Percentiles rank a stretch among this genome's conserved stretches.
Conservation (phyloP, 2,888 invertebrate genomes). For the Habrosyne pyritoides region DNA sequence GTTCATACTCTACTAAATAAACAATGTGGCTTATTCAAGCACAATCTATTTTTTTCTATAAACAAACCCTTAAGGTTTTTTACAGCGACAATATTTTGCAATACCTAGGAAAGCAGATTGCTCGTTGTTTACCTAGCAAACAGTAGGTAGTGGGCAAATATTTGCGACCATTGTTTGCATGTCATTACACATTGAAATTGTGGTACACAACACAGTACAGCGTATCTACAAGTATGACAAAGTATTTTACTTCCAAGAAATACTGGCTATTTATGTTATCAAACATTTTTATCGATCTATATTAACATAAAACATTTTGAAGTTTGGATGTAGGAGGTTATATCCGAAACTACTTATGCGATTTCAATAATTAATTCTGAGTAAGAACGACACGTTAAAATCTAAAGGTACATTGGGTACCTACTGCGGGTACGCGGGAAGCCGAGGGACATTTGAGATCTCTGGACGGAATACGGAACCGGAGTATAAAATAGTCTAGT, state of each 20-base stretch:
- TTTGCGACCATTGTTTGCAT: neutral
- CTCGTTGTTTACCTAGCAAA: neutral
- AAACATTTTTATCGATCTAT: no score
- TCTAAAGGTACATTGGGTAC: no score
- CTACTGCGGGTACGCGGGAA: no score
- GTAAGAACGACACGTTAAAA: no score
- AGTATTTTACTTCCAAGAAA: neutral
- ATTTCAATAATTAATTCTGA: no score
- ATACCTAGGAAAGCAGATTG: neutral
- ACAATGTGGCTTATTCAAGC: neutral
- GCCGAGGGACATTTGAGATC: no score
- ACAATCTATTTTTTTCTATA: neutral
- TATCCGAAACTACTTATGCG: no score
- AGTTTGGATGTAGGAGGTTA: no score
- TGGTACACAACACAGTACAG: neutral
- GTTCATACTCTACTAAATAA: neutral
- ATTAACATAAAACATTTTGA: no score
- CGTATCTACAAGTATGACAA: neutral
- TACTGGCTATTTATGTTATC: neutral
- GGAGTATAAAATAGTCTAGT: no score
- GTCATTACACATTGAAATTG: constrained; percentile 4
- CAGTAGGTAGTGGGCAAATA: neutral
- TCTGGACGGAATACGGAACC: no score
- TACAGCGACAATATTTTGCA: neutral
- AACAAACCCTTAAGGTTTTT: neutral